Evolutionary conservation across 2,113 vertebrate species (phyloP).

Genomic region (Actenoides lindsayi): DNA sequence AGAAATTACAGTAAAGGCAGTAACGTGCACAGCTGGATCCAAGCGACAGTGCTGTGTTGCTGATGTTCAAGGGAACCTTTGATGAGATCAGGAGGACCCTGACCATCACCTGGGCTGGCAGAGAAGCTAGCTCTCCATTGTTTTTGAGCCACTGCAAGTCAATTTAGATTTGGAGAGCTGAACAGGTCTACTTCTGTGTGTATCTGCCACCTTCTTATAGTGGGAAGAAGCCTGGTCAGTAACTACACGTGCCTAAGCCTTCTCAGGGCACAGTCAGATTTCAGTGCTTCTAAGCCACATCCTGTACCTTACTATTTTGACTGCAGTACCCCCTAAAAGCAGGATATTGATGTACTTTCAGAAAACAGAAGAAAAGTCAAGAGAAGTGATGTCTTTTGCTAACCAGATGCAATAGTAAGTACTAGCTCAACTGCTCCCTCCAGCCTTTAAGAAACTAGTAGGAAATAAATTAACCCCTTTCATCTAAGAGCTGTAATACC

Average conservation of each 20-base stretch:
- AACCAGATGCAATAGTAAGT: background rate
- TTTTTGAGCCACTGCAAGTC: background rate
- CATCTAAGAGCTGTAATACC: background rate
- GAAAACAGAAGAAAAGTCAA: background rate
- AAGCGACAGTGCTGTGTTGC: accelerated
- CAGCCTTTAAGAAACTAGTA: background rate
- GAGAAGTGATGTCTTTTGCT: background rate
- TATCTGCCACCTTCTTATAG: background rate
- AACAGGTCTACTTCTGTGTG: background rate
- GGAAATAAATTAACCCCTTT: background rate
- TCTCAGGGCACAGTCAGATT: background rate
- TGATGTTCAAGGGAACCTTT: background rate
- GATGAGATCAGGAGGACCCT: background rate
- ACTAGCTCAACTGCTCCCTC: background rate
- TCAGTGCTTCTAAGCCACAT: background rate
- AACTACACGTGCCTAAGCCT: background rate
- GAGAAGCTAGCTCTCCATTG: background rate
- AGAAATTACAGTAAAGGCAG: background rate
- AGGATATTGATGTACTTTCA: background rate
- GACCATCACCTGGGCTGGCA: background rate
- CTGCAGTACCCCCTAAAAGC: background rate
- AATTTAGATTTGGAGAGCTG: background rate
- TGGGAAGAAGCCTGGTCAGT: background rate
- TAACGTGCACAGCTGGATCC: background rate
- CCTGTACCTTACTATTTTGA: background rate